A percentile compares a stretch with the other conserved stretches of the same genome.
These are phyloP conservation scores for Neogobius melanostomus DNA, from an alignment of 2,113 vertebrate species.

Conservation along the genomic window DNA sequence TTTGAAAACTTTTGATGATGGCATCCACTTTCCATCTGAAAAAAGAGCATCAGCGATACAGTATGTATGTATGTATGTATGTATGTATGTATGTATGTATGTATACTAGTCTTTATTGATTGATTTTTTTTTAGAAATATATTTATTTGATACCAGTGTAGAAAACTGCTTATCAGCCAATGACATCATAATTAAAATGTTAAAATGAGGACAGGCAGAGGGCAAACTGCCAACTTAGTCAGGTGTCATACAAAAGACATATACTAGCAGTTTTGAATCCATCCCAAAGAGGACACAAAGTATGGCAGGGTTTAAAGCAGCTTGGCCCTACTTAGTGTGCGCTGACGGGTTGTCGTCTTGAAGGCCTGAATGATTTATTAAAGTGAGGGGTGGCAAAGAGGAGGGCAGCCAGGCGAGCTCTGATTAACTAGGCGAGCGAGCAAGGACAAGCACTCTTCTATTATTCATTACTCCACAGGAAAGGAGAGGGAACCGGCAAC, in stretches of 20 bases:
- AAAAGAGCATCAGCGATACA: too few species aligned
- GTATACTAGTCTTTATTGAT: too few species aligned
- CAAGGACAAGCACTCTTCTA: slow-evolving; percentile 77
- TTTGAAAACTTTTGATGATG: background rate
- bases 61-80: too few species aligned
- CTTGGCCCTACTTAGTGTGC: slow-evolving; percentile 40
- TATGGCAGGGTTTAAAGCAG: slow-evolving; percentile 30
- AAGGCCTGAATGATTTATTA: slow-evolving; percentile 78
- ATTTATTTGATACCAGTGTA: background rate
- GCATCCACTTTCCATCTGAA: background rate
- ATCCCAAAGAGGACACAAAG: slow-evolving; percentile 1
- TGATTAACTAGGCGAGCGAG: slow-evolving; percentile 75
- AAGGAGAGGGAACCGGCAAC: slow-evolving; percentile 30
- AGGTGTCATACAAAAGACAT: background rate
- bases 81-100: too few species aligned
- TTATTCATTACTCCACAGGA: slow-evolving; percentile 74
- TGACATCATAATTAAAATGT: slow-evolving; percentile 50
- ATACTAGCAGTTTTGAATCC: slow-evolving; percentile 1
- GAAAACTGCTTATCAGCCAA: slow-evolving; percentile 29
- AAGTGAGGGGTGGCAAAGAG: slow-evolving; percentile 61
- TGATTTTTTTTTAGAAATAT: background rate
- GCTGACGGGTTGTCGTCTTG: slow-evolving; percentile 61
- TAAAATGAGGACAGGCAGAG: slow-evolving; percentile 17
- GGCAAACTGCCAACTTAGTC: slow-evolving; percentile 38
- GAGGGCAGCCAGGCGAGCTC: slow-evolving; percentile 72